Evolutionary conservation across 2,888 invertebrate genomes (phyloP), one percentile per base, ranked within the genome.

Genomic region (Coleophora flavipennella): DNA sequence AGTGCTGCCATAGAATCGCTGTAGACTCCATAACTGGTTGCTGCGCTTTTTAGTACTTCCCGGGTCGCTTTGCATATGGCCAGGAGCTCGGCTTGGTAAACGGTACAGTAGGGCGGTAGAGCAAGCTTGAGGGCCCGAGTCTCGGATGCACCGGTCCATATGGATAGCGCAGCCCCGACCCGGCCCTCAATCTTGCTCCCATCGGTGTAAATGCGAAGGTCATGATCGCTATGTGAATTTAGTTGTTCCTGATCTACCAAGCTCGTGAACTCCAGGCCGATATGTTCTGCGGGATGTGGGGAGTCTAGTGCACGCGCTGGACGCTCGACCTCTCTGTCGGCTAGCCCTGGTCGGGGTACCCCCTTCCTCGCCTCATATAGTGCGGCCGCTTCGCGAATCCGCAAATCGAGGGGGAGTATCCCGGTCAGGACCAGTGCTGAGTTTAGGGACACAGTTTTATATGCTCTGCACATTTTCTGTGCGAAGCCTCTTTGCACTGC

Each of bases 381-480:
- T 1, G 28, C 3, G 13, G 35, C 35, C 1, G 28, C 34, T 11
- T 40, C 29, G 6, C 26, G 29, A 1, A 40, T 28, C 4, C 43
- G 26, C 1, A 47, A 34, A 37, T 43, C 44, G 1, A 47, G 36
- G 8, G 45, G 43, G 8, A 45, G 42, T 11, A 49, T 13, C 13
- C 45, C 43, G 2, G 43, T 28, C 10, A 46, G 37, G 8, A 38
- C 10, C 28, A 44, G 31, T 2, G 41, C 40, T 1, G 46, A 36
- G 29, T 38, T 37, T 13, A 46, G 28, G 3, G 41, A 41, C 8
- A 38, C 38, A 1, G 41, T 38, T 2, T 32, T 26, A 31, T 41
- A 41, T 1, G 35, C 38, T 13, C n/a, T 26, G 9, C 27, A 20
- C 1, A 41, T 13, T 9, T 38, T 42, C n/a, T 39, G 38, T 1